Evolutionary conservation across 2,113 vertebrate genomes (phyloP).

Genomic region (Pseudonaja textilis): DNA sequence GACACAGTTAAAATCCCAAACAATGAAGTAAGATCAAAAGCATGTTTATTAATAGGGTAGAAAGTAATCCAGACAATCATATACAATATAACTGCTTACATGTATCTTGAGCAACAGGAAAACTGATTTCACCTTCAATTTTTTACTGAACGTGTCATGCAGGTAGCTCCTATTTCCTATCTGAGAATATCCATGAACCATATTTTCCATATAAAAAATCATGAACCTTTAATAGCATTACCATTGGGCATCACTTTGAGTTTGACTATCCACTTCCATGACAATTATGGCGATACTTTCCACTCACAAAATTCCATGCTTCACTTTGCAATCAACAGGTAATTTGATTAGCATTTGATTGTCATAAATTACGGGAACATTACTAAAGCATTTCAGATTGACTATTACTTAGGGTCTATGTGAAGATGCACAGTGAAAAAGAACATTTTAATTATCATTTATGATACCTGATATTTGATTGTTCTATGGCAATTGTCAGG

Average conservation of each 20-base stretch:
- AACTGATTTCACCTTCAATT: background rate
- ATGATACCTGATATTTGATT: background rate
- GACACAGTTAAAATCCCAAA: background rate
- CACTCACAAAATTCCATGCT: constrained; percentile 85
- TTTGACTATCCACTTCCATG: constrained; percentile 86
- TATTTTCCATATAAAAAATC: constrained; percentile 68
- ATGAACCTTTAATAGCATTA: constrained; percentile 74
- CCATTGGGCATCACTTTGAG: constrained; percentile 84
- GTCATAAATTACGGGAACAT: background rate
- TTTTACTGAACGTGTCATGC: constrained; percentile 1
- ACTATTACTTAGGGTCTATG: background rate
- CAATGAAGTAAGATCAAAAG: background rate
- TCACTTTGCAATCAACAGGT: constrained; percentile 89
- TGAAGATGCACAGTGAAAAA: background rate
- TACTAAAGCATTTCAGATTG: background rate
- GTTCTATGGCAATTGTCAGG: background rate
- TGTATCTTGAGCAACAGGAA: background rate
- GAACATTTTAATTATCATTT: background rate
- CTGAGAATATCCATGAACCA: constrained; percentile 84
- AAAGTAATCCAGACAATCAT: background rate
- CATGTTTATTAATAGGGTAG: background rate
- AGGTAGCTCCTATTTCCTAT: constrained; percentile 94
- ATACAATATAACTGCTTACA: background rate
- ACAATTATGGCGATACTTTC: constrained; percentile 79
- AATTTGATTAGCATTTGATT: background rate